Evolutionary conservation across 2,888 invertebrate species (phyloP).

Genomic region (Ophion slaviceki): DNA sequence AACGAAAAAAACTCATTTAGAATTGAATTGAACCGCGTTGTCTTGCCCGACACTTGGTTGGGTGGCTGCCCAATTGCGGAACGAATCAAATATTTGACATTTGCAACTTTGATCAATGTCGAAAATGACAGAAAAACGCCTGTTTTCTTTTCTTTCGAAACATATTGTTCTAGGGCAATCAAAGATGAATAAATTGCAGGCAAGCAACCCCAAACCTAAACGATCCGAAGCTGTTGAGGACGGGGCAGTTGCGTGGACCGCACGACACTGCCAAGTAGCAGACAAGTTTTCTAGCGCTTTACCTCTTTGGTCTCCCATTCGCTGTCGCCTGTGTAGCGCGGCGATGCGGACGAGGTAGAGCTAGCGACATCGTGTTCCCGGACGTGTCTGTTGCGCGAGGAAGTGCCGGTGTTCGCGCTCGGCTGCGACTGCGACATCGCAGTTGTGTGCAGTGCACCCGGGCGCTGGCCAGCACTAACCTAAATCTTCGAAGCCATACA

Average conservation of each 20-base stretch:
- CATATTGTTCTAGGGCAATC: no score
- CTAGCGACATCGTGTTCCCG: constrained; percentile 87
- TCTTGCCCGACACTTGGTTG: no score
- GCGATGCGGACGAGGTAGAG: constrained; percentile 84
- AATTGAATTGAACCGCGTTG: no score
- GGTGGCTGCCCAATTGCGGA: no score
- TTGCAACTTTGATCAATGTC: no score
- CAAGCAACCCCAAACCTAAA: background rate
- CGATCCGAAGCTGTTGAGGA: background rate
- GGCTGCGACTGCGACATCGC: constrained; percentile 85
- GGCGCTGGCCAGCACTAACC: constrained; percentile 37
- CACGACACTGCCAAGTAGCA: no score
- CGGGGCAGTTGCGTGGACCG: background rate
- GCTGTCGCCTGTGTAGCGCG: constrained; percentile 87
- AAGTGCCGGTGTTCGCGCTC: constrained; percentile 86
- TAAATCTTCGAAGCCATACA: constrained; percentile 26
- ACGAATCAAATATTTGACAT: no score
- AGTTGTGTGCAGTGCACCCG: background rate
- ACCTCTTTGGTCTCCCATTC: constrained; percentile 93
- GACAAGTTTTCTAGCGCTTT: constrained; percentile 31
- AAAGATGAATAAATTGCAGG: no score
- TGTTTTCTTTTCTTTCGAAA: no score
- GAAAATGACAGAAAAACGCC: no score
- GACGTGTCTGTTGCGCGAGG: constrained; percentile 85
- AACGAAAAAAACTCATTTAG: background rate